Conservation (phyloP, 2,888 invertebrate genomes). For the Dexiosoma caninum region DNA sequence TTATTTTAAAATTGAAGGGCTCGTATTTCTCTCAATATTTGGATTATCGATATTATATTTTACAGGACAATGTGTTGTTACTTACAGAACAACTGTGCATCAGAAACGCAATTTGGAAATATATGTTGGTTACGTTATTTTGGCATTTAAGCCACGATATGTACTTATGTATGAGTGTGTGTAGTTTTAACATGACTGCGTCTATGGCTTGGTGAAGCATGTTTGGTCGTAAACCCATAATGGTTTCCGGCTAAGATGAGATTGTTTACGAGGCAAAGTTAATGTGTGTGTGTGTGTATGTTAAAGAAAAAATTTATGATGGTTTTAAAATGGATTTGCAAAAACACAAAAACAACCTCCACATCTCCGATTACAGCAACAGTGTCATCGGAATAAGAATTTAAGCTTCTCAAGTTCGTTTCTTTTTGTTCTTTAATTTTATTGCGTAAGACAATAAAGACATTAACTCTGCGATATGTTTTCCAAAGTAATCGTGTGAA, state of each 20-base stretch:
- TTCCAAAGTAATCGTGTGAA: not conserved
- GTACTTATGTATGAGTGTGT: not conserved
- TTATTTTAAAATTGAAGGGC: too few relatives aligned
- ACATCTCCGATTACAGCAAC: not conserved
- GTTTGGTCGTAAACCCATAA: not conserved
- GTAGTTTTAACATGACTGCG: not conserved
- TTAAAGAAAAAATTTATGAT: not conserved
- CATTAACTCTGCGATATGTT: not conserved
- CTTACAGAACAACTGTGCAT: too few relatives aligned
- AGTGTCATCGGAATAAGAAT: not conserved
- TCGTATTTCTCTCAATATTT: too few relatives aligned
- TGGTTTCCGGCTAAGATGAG: not conserved
- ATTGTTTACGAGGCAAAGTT: not conserved
- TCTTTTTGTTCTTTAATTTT: not conserved
- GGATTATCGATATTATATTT: too few relatives aligned
- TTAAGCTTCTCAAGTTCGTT: not conserved
- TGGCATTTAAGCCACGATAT: too few relatives aligned
- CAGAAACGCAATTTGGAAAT: too few relatives aligned
- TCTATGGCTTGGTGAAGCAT: not conserved
- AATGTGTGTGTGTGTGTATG: not conserved
- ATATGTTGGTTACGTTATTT: too few relatives aligned
- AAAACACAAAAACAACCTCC: not conserved
- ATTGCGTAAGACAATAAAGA: not conserved
- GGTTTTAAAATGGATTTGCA: slow-evolving; percentile 5
- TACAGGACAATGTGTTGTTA: too few relatives aligned